Conservation (phyloP, 1,140 invertebrate species). For the Cyclargus thomasi region DNA sequence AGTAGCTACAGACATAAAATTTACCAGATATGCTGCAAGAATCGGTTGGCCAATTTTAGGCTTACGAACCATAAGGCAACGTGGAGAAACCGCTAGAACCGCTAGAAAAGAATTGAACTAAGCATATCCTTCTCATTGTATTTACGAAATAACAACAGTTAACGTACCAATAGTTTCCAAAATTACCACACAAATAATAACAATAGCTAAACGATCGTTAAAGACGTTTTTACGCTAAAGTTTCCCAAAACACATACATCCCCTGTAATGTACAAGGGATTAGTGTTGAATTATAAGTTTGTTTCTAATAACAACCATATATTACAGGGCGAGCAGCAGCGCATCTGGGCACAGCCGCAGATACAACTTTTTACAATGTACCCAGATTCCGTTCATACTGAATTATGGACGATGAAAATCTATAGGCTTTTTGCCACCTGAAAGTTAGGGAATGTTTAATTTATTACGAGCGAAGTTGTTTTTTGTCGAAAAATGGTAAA, state of each 20-base stretch:
- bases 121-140: too few species aligned
- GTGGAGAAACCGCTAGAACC: too few species aligned
- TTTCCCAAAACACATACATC: constrained; percentile 40
- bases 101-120: too few species aligned
- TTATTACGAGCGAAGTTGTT: too few species aligned
- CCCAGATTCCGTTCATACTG: constrained; percentile 34
- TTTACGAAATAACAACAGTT: too few species aligned
- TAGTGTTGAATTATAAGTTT: constrained; percentile 69
- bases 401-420: background rate
- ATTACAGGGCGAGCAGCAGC: constrained; percentile 45
- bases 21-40: too few species aligned
- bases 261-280: constrained; percentile 58
- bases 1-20: too few species aligned
- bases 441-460: background rate
- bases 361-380: constrained; percentile 47
- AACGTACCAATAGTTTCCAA: background rate
- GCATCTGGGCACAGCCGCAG: constrained; percentile 52
- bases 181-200: background rate
- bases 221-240: constrained; percentile 17
- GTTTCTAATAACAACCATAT: constrained; percentile 60
- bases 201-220: background rate
- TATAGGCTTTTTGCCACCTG: background rate
- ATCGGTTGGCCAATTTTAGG: too few species aligned
- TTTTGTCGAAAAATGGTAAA: too few species aligned
- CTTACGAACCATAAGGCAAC: too few species aligned